Conservation (phyloP, 2,113 vertebrate species). For the Argyrosomus japonicus region DNA sequence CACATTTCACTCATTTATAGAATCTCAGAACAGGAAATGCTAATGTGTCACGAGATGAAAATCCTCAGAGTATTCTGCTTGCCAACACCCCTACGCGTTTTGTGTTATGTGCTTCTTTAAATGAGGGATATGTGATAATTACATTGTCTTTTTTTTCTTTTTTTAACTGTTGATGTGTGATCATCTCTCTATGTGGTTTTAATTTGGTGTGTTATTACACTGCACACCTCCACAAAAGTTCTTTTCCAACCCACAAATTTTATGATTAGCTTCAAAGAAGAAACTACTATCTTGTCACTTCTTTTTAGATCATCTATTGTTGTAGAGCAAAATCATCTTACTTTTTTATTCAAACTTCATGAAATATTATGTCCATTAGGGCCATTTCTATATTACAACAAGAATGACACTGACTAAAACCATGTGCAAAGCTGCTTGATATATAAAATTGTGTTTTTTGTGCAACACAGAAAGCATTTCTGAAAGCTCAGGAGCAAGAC, state of each 20-base stretch:
- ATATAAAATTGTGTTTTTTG: neutral
- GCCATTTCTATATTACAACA: neutral
- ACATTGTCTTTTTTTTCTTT: neutral
- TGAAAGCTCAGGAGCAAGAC: neutral
- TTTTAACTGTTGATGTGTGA: neutral
- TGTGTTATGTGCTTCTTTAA: conserved; percentile 6
- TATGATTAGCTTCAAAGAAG: neutral
- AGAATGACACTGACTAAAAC: neutral
- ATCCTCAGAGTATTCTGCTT: conserved; percentile 9
- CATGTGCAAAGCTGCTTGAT: neutral
- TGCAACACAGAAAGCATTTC: neutral
- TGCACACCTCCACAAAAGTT: neutral
- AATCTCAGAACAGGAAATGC: conserved; percentile 9
- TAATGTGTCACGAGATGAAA: conserved; percentile 21
- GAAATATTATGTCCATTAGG: neutral
- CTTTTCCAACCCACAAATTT: neutral
- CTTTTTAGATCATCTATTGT: neutral
- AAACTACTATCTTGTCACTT: neutral
- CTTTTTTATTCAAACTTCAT: neutral
- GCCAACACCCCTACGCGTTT: conserved; percentile 15
- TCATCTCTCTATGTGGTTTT: neutral
- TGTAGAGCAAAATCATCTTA: neutral
- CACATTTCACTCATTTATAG: conserved; percentile 29
- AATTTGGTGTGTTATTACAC: conserved; percentile 8
- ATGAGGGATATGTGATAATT: conserved; percentile 44